phyloP scores from a whole-genome alignment of 1,140 invertebrate genomes.

The Dolichoris vasculosae region DNA sequence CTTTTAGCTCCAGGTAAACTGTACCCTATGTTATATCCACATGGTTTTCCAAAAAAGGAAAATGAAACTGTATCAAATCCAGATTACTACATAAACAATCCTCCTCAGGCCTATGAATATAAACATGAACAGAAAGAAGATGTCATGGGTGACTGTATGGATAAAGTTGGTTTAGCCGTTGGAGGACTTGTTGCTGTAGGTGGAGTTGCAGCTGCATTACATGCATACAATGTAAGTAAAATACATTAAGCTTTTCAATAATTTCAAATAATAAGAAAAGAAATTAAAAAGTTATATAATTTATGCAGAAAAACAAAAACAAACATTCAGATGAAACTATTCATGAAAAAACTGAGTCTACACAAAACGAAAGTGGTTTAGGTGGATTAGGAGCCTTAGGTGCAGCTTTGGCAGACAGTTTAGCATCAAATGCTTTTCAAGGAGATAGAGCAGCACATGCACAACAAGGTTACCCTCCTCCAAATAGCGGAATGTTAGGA shows the following conservation, averaged over 20 bases:
- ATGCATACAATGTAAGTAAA: slow-evolving; percentile 64
- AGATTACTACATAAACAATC: slow-evolving; percentile 54
- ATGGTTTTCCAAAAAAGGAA: slow-evolving; percentile 47
- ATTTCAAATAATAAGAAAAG: neutral
- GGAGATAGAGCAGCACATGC: slow-evolving; percentile 54
- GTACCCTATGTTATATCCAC: slow-evolving; percentile 65
- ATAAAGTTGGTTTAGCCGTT: slow-evolving; percentile 70
- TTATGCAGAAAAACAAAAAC: slow-evolving; percentile 64
- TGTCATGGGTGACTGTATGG: slow-evolving; percentile 61
- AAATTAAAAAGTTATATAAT: slow-evolving; percentile 33
- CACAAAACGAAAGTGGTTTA: slow-evolving; percentile 66
- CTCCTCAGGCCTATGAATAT: slow-evolving; percentile 55
- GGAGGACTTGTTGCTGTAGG: slow-evolving; percentile 71
- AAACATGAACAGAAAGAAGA: slow-evolving; percentile 64
- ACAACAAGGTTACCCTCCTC: slow-evolving; percentile 65
- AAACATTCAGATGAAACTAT: slow-evolving; percentile 61
- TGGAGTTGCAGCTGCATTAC: slow-evolving; percentile 69
- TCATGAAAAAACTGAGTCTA: slow-evolving; percentile 64
- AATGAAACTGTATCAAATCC: slow-evolving; percentile 53
- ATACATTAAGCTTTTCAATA: neutral
- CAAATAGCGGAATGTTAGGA: slow-evolving; percentile 64
- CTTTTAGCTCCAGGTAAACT: slow-evolving; percentile 63
- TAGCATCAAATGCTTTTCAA: slow-evolving; percentile 66
- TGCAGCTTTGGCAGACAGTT: slow-evolving; percentile 67
- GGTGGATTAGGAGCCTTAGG: slow-evolving; percentile 67